Conservation (phyloP, 2,888 invertebrate genomes). For the Tipula vernalis region DNA sequence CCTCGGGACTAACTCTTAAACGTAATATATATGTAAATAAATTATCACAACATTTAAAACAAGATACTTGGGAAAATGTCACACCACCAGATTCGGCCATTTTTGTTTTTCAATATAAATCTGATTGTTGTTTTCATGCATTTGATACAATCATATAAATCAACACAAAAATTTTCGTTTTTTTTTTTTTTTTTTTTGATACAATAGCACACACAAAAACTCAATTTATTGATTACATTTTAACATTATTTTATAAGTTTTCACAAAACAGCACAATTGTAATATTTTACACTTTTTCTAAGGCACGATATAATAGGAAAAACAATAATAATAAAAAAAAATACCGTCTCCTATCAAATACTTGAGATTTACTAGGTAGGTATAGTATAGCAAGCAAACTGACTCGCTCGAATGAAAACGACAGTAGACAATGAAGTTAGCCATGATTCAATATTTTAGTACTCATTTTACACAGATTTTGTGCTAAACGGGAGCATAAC, state of each 20-base stretch:
- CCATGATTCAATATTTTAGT: not conserved
- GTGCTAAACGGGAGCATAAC: not conserved
- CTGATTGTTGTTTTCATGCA: not conserved
- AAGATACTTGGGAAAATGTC: constrained; percentile 19
- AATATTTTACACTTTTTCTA: not conserved
- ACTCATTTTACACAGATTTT: not conserved
- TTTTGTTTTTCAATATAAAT: constrained; percentile 4
- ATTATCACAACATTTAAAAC: constrained; percentile 32
- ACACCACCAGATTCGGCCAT: constrained; percentile 12
- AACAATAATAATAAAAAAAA: not conserved
- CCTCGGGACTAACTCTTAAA: constrained; percentile 75
- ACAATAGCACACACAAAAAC: not conserved
- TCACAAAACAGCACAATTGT: not conserved
- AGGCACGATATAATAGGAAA: not conserved
- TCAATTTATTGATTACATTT: not conserved
- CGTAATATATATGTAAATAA: constrained; percentile 66
- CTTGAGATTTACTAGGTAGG: not conserved
- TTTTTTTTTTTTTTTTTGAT: not conserved
- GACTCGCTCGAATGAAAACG: not conserved
- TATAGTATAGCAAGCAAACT: not conserved
- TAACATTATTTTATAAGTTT: not conserved
- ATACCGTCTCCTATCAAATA: not conserved
- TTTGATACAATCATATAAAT: not conserved
- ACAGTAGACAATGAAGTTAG: not conserved
- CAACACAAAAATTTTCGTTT: not conserved